Evolutionary conservation across 2,113 vertebrate genomes (phyloP).

Genomic region (Oophaga pumilio): DNA sequence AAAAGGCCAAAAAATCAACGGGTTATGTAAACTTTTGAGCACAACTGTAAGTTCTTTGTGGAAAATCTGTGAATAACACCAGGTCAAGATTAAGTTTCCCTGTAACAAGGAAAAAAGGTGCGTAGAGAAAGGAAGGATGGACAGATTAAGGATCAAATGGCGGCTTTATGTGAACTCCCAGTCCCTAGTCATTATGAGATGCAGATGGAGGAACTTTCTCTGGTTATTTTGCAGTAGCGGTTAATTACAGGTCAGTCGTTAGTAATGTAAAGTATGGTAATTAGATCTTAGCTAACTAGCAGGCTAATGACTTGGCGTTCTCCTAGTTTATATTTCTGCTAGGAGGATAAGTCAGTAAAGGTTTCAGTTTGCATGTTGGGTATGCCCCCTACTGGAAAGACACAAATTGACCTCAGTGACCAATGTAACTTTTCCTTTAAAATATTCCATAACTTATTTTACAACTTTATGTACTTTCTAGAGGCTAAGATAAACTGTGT

Average conservation of each 20-base stretch:
- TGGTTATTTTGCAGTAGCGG: not conserved
- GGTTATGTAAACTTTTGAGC: no score
- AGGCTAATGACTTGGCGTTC: not conserved
- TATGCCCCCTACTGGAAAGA: not conserved
- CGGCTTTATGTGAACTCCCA: not conserved
- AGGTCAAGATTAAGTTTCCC: not conserved
- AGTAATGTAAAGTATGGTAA: slow-evolving; percentile 1
- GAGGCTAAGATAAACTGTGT: no score
- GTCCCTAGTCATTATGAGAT: not conserved
- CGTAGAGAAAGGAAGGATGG: not conserved
- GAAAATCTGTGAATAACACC: no score
- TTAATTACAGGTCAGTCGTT: not conserved
- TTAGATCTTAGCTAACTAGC: not conserved
- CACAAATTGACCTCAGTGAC: not conserved
- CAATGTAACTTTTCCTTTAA: not conserved
- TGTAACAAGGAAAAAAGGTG: not conserved
- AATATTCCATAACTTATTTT: not conserved
- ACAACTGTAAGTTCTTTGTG: no score
- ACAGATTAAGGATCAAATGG: not conserved
- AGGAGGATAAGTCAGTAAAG: not conserved
- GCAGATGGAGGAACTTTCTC: not conserved
- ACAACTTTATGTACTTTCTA: no score
- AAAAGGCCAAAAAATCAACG: no score
- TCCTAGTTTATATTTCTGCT: not conserved
- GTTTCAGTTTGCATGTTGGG: not conserved